These are phyloP conservation scores for Danio aesculapii DNA, from an alignment of 2,797 vertebrate species.

Conservation along the genomic window DNA sequence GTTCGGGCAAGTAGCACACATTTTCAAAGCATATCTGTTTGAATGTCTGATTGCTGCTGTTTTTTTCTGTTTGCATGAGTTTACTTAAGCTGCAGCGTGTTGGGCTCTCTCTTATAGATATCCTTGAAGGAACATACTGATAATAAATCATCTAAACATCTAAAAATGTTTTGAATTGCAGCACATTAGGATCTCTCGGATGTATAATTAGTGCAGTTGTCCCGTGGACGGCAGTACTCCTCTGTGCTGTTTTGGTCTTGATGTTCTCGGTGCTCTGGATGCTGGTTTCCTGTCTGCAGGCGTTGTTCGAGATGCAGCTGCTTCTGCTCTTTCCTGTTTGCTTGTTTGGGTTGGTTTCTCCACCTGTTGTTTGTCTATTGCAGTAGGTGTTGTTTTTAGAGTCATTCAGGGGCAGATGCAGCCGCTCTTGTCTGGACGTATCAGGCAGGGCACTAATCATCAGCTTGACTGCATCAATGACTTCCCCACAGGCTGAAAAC, in stretches of 20 bases:
- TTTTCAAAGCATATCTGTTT: too few relatives aligned
- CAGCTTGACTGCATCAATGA: not conserved
- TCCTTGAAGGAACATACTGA: too few relatives aligned
- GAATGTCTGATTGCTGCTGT: too few relatives aligned
- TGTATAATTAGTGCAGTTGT: too few relatives aligned
- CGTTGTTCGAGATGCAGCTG: slow-evolving; percentile 52
- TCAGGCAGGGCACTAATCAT: slow-evolving; percentile 11
- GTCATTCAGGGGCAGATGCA: slow-evolving; percentile 32
- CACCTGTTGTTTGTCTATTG: slow-evolving; percentile 64
- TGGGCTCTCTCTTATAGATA: too few relatives aligned
- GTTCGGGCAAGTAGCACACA: too few relatives aligned
- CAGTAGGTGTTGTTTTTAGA: slow-evolving; percentile 49
- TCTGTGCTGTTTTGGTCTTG: not conserved
- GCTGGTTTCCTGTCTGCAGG: slow-evolving; percentile 61
- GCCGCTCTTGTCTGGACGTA: slow-evolving; percentile 43
- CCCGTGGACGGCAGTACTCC: not conserved
- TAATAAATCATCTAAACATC: too few relatives aligned
- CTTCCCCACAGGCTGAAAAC: not conserved
- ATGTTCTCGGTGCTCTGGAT: slow-evolving; percentile 29
- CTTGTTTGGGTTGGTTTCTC: slow-evolving; percentile 59
- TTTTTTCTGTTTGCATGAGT: too few relatives aligned
- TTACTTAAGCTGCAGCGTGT: too few relatives aligned
- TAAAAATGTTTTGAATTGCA: too few relatives aligned
- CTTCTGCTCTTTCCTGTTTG: slow-evolving; percentile 62
- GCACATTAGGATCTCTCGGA: too few relatives aligned